Evolutionary conservation across 2,113 vertebrate species (phyloP).

Genomic region (Halcyon senegalensis): DNA sequence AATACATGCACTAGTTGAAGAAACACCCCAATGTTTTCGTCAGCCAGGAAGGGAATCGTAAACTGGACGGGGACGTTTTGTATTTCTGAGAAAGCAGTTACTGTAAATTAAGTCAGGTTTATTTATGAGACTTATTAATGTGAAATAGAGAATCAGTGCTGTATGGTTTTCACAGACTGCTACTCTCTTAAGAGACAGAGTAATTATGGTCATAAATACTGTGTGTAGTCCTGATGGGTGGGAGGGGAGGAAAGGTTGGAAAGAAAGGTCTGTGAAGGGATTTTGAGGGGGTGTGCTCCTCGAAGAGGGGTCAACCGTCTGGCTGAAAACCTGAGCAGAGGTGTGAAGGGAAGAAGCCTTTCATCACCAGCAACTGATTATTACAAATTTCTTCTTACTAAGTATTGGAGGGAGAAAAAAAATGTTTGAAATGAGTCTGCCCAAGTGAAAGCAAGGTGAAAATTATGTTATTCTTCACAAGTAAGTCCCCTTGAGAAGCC

Average conservation of each 20-base stretch:
- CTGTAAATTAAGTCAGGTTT: conserved; percentile 36
- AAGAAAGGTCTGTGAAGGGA: neutral
- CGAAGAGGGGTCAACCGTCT: neutral
- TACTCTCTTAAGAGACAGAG: conserved; percentile 12
- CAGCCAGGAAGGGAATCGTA: neutral
- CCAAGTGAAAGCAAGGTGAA: neutral
- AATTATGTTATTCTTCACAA: fast-evolving
- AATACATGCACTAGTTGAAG: neutral
- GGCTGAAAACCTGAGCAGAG: neutral
- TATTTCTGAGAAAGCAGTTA: conserved; percentile 3
- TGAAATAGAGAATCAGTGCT: neutral
- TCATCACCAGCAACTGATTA: neutral
- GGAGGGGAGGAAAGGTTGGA: neutral
- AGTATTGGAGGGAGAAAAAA: neutral
- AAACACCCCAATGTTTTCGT: neutral
- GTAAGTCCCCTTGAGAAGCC: neutral
- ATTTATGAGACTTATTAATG: conserved; percentile 52
- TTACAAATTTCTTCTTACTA: neutral
- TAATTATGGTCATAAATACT: conserved; percentile 53
- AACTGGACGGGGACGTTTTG: neutral
- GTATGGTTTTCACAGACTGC: neutral
- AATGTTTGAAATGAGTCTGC: neutral
- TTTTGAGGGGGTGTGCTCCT: neutral
- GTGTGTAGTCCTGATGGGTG: neutral
- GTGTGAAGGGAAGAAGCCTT: neutral